These are phyloP conservation scores for Phalera bucephala DNA, from an alignment of 2,888 invertebrate species.

Conservation along the genomic window DNA sequence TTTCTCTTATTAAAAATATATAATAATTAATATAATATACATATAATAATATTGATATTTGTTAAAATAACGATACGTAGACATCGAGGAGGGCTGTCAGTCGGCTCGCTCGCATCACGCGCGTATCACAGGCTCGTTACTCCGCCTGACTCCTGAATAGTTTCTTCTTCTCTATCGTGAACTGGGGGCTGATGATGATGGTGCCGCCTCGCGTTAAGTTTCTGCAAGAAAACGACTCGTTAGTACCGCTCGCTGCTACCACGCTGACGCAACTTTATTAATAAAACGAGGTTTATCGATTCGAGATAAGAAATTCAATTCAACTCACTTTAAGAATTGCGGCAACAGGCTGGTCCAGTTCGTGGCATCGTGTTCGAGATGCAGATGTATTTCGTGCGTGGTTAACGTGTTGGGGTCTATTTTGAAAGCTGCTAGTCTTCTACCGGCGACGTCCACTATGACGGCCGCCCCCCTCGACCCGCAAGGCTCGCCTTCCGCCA, in stretches of 20 bases:
- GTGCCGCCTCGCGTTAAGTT: constrained; percentile 93
- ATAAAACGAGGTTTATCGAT: constrained; percentile 5
- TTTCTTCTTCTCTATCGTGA: constrained; percentile 95
- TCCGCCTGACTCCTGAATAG: constrained; percentile 90
- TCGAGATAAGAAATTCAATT: constrained; percentile 10
- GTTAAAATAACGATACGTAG: constrained; percentile 81
- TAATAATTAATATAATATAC: constrained; percentile 77
- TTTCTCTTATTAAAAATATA: constrained; percentile 82
- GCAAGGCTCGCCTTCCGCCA: constrained; percentile 95
- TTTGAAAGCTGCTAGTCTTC: constrained; percentile 91
- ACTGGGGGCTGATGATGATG: constrained; percentile 94
- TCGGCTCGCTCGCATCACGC: constrained; percentile 71
- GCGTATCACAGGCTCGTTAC: constrained; percentile 57
- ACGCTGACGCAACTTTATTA: constrained; percentile 10
- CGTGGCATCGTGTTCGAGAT: constrained; percentile 92
- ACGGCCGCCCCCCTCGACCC: constrained; percentile 94
- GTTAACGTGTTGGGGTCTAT: constrained; percentile 94
- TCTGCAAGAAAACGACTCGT: constrained; percentile 75
- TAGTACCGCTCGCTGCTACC: constrained; percentile 28
- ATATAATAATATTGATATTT: constrained; percentile 82
- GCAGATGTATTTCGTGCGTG: constrained; percentile 95
- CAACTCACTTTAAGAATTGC: constrained; percentile 94
- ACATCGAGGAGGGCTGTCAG: constrained; percentile 80
- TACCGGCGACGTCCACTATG: constrained; percentile 91
- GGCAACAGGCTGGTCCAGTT: constrained; percentile 94